Percentiles rank a stretch among this genome's conserved stretches.
These are phyloP conservation scores for Sylvicapra grimmia DNA, from an alignment of 2,113 vertebrate genomes.

Conservation along the genomic window DNA sequence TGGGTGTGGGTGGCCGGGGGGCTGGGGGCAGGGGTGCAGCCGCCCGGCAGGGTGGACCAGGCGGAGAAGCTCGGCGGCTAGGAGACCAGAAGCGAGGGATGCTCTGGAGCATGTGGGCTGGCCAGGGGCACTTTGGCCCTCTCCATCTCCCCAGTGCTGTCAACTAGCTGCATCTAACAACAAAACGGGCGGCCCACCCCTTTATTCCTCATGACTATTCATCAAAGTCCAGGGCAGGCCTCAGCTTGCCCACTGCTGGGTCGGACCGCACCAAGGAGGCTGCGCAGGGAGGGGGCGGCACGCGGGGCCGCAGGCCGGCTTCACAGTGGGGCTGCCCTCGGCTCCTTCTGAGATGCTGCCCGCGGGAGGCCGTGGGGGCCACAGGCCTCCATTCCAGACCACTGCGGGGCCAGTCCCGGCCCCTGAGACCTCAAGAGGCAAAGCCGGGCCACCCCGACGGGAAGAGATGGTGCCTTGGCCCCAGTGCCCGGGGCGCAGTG, in stretches of 20 bases:
- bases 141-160: conserved; percentile 83
- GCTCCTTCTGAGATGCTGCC: neutral
- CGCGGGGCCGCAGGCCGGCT: neutral
- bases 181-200: conserved; percentile 85
- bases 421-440: neutral
- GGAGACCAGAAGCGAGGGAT: conserved; percentile 56
- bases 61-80: neutral
- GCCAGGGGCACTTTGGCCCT: conserved; percentile 73
- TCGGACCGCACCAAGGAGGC: conserved; percentile 82
- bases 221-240: conserved; percentile 87
- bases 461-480: neutral
- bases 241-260: conserved; percentile 87
- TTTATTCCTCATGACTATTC: conserved; percentile 91
- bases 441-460: neutral
- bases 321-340: neutral
- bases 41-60: neutral
- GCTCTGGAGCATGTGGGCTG: conserved; percentile 56
- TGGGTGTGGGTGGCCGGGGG: conserved; percentile 68
- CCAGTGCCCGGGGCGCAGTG: accelerated
- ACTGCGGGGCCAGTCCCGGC: accelerated
- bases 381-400: neutral
- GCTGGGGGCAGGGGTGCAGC: neutral
- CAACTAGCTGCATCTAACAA: conserved; percentile 92
- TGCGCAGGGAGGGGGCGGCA: conserved; percentile 45
- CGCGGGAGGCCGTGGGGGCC: accelerated